Evolutionary conservation across 2,888 invertebrate species (phyloP), one percentile per base, ranked within the genome.

Genomic region (Agrilus biguttatus): DNA sequence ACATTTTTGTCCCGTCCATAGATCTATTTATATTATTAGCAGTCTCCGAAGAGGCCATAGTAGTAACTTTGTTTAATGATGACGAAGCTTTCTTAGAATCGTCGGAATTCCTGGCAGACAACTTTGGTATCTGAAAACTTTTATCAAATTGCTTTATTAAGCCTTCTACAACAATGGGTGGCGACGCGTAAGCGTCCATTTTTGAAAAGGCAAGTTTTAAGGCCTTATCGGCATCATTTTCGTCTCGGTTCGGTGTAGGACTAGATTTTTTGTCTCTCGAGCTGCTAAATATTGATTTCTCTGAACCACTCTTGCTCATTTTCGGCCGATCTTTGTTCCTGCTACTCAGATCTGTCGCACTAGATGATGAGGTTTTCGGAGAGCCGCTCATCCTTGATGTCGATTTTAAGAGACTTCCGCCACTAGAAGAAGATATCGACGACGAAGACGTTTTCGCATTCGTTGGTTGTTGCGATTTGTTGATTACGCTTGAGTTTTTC

Each of bases 41-140:
- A 17, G 38, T 47, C 17, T 52, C 51, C 8, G 51, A 48, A 33
- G 47, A 45, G 14, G 50, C 36, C 10, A 10, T 28, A 28, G 28
- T 28, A 36, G 43, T 51, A n/a, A 48, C 44, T 40, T 52, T 51
- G 54, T 70, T 68, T 49, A 69, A 71, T 57, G 71, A 69, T 10
- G 54, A 46, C 10, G 28, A 2, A 2, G 28, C 10, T 10, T 28
- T 28, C 44, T 63, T 64, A 44, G 55, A 57, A 36, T 61, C 55
- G 33, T 59, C 60, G 7, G 56, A 49, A 39, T 57, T 50, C 33
- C 60, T 55, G 23, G 80, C 79, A 1, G 82, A 82, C 45, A 88
- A 62, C 65, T 88, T 89, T 1, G 88, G 88, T 55, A 89, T 89
- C 69, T 89, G 89, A 67, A 87, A 89, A 57, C 85, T 88, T 44